Evolutionary conservation across 1,140 invertebrate species (phyloP).

Genomic region (Drosophila azteca): DNA sequence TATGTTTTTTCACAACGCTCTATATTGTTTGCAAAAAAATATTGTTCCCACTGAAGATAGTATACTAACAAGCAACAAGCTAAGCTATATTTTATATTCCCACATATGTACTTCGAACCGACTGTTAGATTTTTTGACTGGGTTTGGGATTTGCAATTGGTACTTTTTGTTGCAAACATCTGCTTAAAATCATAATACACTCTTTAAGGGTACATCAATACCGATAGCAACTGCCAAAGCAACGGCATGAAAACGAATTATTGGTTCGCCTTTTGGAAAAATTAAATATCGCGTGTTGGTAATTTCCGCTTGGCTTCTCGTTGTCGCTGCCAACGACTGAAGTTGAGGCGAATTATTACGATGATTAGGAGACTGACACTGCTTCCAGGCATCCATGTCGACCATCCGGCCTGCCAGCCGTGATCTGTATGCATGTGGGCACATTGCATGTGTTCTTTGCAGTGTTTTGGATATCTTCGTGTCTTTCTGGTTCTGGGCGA

Average conservation of each 20-base stretch:
- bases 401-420: conserved; percentile 67
- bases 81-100: too few relatives aligned
- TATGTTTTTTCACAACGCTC: too few relatives aligned
- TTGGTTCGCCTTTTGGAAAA: conserved; percentile 79
- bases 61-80: too few relatives aligned
- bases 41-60: too few relatives aligned
- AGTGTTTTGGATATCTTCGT: conserved; percentile 73
- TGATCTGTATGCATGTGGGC: conserved; percentile 59
- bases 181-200: conserved; percentile 33
- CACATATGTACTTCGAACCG: too few relatives aligned
- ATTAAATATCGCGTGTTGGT: conserved; percentile 81
- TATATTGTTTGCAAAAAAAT: too few relatives aligned
- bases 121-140: too few relatives aligned
- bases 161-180: background rate
- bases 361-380: conserved; percentile 80
- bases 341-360: conserved; percentile 80
- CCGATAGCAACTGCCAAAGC: conserved; percentile 19
- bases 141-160: background rate
- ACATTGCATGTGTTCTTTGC: conserved; percentile 65
- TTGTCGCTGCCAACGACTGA: conserved; percentile 76
- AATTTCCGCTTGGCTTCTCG: conserved; percentile 80
- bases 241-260: conserved; percentile 71
- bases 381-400: conserved; percentile 77
- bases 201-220: conserved; percentile 2
- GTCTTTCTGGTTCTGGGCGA: conserved; percentile 80